A percentile compares a stretch with the other conserved stretches of the same genome.
phyloP scores from a whole-genome alignment of 2,888 invertebrate genomes.

The Pheosia tremula region DNA sequence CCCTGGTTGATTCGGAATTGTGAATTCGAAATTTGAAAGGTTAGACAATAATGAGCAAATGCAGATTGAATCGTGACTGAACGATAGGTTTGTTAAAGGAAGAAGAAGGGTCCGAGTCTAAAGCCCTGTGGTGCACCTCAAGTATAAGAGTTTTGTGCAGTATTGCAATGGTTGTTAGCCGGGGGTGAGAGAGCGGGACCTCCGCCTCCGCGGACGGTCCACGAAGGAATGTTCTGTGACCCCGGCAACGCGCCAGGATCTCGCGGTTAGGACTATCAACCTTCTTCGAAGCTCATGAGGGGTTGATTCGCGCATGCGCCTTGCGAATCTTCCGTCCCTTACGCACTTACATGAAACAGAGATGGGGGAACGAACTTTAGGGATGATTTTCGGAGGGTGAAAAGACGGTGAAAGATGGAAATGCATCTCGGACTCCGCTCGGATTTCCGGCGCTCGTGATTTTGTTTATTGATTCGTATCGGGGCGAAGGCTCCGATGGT shows the following conservation, averaged over 20 bases:
- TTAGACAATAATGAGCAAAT: slow-evolving; percentile 15
- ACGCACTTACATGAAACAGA: slow-evolving; percentile 52
- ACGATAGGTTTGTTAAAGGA: slow-evolving; percentile 9
- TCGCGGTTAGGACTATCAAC: slow-evolving; percentile 71
- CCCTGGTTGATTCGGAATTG: slow-evolving; percentile 60
- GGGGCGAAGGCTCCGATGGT: slow-evolving; percentile 55
- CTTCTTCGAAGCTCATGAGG: slow-evolving; percentile 75
- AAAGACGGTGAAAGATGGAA: slow-evolving; percentile 82
- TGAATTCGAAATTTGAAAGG: slow-evolving; percentile 38
- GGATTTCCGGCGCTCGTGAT: slow-evolving; percentile 83
- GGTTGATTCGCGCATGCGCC: slow-evolving; percentile 78
- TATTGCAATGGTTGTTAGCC: slow-evolving; percentile 48
- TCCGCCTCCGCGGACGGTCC: slow-evolving; percentile 80
- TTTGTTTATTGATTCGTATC: slow-evolving; percentile 83
- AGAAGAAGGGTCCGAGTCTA: slow-evolving; percentile 28
- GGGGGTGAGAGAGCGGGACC: slow-evolving; percentile 81
- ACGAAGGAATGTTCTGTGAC: slow-evolving; percentile 76
- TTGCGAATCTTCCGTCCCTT: slow-evolving; percentile 51
- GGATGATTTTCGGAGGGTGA: slow-evolving; percentile 82
- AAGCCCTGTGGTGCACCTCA: slow-evolving; percentile 48
- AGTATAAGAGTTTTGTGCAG: slow-evolving; percentile 45
- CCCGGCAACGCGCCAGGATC: slow-evolving; percentile 75
- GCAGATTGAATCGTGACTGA: slow-evolving; percentile 21
- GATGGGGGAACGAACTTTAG: slow-evolving; percentile 66
- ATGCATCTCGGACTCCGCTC: slow-evolving; percentile 82